phyloP scores from a whole-genome alignment of 2,888 invertebrate species.

The Rambutsinella grinnellia region DNA sequence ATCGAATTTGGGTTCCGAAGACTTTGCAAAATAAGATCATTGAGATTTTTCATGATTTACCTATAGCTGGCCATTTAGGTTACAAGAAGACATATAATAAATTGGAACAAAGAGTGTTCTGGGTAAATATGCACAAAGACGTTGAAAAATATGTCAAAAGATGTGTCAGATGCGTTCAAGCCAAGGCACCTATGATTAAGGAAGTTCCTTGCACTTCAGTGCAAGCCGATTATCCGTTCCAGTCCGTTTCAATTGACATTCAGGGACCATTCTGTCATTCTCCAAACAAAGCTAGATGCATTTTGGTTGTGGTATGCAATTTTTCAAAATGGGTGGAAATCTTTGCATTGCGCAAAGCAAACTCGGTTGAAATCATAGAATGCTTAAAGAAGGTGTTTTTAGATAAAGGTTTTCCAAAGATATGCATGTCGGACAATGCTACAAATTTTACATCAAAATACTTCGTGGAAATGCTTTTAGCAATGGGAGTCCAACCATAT shows the following conservation, averaged over 20 bases:
- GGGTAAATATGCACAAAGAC: slow-evolving; percentile 45
- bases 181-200: slow-evolving; percentile 20
- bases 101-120: slow-evolving; percentile 46
- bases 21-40: slow-evolving; percentile 24
- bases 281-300: slow-evolving; percentile 5
- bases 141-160: slow-evolving; percentile 27
- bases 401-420: slow-evolving; percentile 33
- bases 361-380: slow-evolving; percentile 9
- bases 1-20: slow-evolving; percentile 41
- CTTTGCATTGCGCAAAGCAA: slow-evolving; percentile 38
- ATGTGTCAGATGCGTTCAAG: slow-evolving; percentile 44
- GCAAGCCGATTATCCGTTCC: slow-evolving; percentile 25
- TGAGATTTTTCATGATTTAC: slow-evolving; percentile 24
- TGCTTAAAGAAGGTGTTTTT: slow-evolving; percentile 19
- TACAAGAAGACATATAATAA: slow-evolving; percentile 42
- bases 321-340: slow-evolving; percentile 43
- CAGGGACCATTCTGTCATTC: slow-evolving; percentile 47
- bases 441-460: slow-evolving; percentile 38
- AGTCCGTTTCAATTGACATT: slow-evolving; percentile 34
- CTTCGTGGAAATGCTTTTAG: slow-evolving; percentile 17
- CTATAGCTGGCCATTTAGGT: slow-evolving; percentile 50
- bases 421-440: slow-evolving; percentile 40
- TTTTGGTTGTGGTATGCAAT: slow-evolving; percentile 37
- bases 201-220: slow-evolving; percentile 10
- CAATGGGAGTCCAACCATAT: slow-evolving; percentile 24